Evolutionary conservation across 2,797 vertebrate genomes (phyloP).

Genomic region (Zenarchopterus dispar): DNA sequence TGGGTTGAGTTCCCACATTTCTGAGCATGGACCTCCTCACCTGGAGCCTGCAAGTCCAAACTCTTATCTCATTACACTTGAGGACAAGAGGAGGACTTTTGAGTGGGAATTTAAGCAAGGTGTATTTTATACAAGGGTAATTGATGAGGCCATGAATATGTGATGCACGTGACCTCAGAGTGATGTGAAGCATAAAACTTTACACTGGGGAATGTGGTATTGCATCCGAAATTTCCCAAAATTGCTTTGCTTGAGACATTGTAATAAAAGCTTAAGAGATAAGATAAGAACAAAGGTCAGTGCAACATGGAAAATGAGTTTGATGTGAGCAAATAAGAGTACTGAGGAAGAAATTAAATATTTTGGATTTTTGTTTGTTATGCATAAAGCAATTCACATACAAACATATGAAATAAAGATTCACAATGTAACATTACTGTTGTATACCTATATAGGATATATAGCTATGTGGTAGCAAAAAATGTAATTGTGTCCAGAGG

Average conservation of each 20-base stretch:
- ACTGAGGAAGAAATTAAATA: not conserved
- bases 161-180: constrained; percentile 29
- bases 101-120: constrained; percentile 13
- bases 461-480: too few species aligned
- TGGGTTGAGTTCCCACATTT: not conserved
- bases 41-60: too few species aligned
- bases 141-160: constrained; percentile 14
- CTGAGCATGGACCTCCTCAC: not conserved
- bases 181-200: constrained; percentile 22
- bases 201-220: constrained; percentile 13
- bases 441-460: too few species aligned
- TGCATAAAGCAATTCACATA: not conserved
- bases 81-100: not conserved
- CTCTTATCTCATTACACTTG: not conserved
- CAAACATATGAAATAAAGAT: too few species aligned
- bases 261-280: constrained; percentile 10
- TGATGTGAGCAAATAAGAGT: not conserved
- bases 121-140: constrained; percentile 22
- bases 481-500: too few species aligned
- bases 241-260: constrained; percentile 13
- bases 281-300: constrained; percentile 28
- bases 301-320: not conserved
- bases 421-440: too few species aligned
- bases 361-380: too few species aligned
- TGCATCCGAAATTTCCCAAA: constrained; percentile 8